Base-by-base conservation (phyloP, 1,140 invertebrate genomes). In the Agraylea sexmaculata region DNA sequence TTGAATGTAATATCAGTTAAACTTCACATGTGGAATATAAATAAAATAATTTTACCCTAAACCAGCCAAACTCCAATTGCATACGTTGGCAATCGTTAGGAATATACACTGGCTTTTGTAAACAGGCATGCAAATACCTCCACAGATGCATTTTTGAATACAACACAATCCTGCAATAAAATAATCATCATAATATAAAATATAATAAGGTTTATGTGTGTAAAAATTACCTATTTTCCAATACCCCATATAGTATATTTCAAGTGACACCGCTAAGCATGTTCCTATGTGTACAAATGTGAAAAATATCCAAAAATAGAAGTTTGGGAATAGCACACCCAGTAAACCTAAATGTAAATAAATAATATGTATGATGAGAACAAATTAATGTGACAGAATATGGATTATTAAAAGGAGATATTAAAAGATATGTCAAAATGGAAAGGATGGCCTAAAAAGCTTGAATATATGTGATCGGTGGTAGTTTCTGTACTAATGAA, bases 211-310 rank as follows among this genome's bases (percentile, higher is more conserved):
- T 29, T 25, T 16, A 15, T 37, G 21, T 13, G 12, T 22, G n/a
- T 49, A 28, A 35, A 46, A 55, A 58, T 64, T 62, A 73, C 79
- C 69, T 13, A 87, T 59, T 57, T 74, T 80, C 68, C 80, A 84
- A 40, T 75, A 64, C 1, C 86, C 86, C 66, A 89, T 79, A 58
- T 87, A 90, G 60, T 92, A 93, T 46, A 92, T 80, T 58, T 91
- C 78, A 16, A 78, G 66, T 13, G 80, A 85, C 8, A 93, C 57
- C 13, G 76, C 53, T n/a, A 89, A 57, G 47, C 83, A 85, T 1
- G 69, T 66, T 0, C 64, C 18, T 25, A 90, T 62, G 62, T 92
- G 81, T 1, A 80, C 47, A 0, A 82, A 56, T 0, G 81, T 78
- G 62, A 90, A 91, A 2, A 75, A 43, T 10, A 80, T 69, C 83